Evolutionary conservation across 53 echinoderm and acorn worm genomes (phyloP).

Genomic region (Paracentrotus lividus): DNA sequence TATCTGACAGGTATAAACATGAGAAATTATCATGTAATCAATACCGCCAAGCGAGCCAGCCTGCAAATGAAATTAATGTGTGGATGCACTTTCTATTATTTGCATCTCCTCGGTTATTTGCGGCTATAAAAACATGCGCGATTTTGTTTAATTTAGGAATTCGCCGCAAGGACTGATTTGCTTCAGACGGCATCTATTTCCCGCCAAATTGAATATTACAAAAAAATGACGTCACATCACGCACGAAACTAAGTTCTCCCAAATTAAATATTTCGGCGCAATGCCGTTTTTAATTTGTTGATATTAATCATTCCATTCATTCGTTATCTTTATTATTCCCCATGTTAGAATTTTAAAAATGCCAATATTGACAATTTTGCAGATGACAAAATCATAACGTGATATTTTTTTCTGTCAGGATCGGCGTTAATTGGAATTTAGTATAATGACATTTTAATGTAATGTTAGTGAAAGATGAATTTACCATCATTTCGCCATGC

Average conservation of each 20-base stretch:
- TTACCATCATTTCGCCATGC: too few species aligned
- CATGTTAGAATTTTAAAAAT: background rate
- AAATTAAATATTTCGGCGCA: constrained; percentile 30
- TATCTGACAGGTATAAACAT: too few species aligned
- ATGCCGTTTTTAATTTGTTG: constrained; percentile 36
- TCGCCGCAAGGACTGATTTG: background rate
- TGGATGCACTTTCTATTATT: background rate
- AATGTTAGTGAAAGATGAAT: too few species aligned
- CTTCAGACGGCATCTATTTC: background rate
- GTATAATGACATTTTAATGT: too few species aligned
- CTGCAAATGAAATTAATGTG: background rate
- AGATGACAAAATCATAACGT: constrained; percentile 25
- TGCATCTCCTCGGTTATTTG: background rate
- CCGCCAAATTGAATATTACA: background rate
- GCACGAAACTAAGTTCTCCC: background rate
- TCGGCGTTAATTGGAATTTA: background rate
- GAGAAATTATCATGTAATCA: background rate
- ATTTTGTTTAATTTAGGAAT: constrained; percentile 13
- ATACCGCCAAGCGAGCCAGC: background rate
- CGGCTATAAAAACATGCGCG: background rate
- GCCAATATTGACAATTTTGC: constrained; percentile 26
- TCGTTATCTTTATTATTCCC: background rate
- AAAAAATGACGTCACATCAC: constrained; percentile 10
- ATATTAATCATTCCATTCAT: background rate
- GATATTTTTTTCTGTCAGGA: constrained; percentile 4